Conservation (phyloP, 2,888 invertebrate species). For the Endotricha flammealis region DNA sequence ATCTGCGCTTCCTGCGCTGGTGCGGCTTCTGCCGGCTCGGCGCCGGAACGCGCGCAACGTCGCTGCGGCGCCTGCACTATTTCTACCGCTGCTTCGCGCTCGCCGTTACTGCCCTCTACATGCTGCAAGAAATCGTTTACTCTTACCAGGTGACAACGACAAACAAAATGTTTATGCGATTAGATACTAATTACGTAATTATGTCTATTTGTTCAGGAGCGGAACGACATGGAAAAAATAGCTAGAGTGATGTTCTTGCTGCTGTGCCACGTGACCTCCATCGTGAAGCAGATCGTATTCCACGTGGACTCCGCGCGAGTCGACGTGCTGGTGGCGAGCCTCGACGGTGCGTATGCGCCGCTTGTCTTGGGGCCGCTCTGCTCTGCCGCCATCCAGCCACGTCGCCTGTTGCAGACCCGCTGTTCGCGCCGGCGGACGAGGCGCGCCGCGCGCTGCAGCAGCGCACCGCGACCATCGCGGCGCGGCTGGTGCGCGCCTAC, state of each 20-base stretch:
- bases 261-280: constrained; percentile 62
- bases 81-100: constrained; percentile 36
- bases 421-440: constrained; percentile 1
- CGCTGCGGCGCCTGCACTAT: constrained; percentile 18
- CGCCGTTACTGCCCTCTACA: constrained; percentile 31
- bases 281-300: constrained; percentile 58
- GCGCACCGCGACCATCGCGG: constrained; percentile 9
- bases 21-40: constrained; percentile 32
- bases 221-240: constrained; percentile 51
- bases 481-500: constrained; percentile 25
- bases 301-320: constrained; percentile 32
- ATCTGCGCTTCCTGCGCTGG: constrained; percentile 30
- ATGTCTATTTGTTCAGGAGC: constrained; percentile 31
- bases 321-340: constrained; percentile 26
- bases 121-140: constrained; percentile 42
- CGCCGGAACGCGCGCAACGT: constrained; percentile 3
- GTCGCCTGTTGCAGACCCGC: constrained; percentile 1
- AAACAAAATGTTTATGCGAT: not conserved
- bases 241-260: constrained; percentile 64
- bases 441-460: constrained; percentile 10
- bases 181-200: not conserved
- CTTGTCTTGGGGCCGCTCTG: not conserved
- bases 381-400: not conserved
- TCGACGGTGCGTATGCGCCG: constrained; percentile 27
- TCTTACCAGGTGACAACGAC: constrained; percentile 36